Conservation (phyloP, 2,113 vertebrate species). For the Forbesichthys agassizii region DNA sequence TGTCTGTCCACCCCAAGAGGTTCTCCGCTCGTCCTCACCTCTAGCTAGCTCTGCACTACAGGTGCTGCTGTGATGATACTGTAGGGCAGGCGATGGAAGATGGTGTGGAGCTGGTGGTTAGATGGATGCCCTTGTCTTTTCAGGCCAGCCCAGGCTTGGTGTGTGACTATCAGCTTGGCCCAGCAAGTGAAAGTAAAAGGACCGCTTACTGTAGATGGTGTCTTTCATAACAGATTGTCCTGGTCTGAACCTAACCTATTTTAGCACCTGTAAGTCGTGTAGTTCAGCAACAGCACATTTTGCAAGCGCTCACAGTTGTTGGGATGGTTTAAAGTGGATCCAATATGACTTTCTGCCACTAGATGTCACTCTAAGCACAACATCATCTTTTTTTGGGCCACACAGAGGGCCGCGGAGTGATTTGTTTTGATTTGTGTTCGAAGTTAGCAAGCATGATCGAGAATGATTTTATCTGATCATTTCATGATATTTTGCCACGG, state of each 20-base stretch:
- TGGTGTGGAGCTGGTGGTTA: constrained; percentile 8
- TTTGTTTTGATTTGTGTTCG: too few species aligned
- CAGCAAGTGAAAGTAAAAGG: constrained; percentile 18
- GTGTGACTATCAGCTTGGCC: constrained; percentile 23
- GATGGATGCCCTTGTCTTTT: not conserved
- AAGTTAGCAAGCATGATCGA: too few species aligned
- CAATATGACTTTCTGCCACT: too few species aligned
- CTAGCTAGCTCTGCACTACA: not conserved
- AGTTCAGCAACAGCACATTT: not conserved
- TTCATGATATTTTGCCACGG: too few species aligned
- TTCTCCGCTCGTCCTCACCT: not conserved
- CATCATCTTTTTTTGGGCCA: too few species aligned
- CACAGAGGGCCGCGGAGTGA: too few species aligned
- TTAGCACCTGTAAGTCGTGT: not conserved
- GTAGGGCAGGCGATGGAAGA: constrained; percentile 24
- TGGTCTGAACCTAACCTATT: not conserved
- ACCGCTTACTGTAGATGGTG: not conserved
- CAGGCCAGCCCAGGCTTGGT: not conserved
- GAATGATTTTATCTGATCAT: too few species aligned
- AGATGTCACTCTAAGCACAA: too few species aligned
- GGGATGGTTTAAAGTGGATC: not conserved
- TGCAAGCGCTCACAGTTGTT: too few species aligned
- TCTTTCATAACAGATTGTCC: not conserved
- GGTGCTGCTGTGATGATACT: constrained; percentile 3
- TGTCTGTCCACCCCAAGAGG: constrained; percentile 17